Percentiles rank a stretch among this genome's conserved stretches.
phyloP scores from a whole-genome alignment of 2,888 invertebrate species.

The Epinotia brunnichana region DNA sequence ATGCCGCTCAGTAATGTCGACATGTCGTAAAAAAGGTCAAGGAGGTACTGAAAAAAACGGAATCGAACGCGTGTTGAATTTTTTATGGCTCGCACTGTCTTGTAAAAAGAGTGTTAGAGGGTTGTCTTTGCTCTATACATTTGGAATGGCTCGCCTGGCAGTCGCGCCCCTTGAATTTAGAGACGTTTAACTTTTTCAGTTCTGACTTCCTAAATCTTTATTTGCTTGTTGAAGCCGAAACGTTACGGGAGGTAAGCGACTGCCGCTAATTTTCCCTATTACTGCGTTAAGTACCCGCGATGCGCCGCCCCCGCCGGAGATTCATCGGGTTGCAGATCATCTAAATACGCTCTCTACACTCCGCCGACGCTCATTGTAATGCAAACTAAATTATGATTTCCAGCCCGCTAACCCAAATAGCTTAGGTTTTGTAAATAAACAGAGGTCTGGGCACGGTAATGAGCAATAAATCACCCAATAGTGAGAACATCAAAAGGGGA shows the following conservation, averaged over 20 bases:
- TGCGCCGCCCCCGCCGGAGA: constrained; percentile 1
- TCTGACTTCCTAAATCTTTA: constrained; percentile 68
- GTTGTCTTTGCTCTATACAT: constrained; percentile 61
- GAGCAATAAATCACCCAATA: constrained; percentile 63
- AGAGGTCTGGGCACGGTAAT: constrained; percentile 52
- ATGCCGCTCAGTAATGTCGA: constrained; percentile 46
- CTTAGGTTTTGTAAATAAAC: constrained; percentile 55
- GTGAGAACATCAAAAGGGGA: constrained; percentile 63
- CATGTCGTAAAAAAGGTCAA: constrained; percentile 64
- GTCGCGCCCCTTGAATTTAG: constrained; percentile 66
- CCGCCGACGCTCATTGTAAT: constrained; percentile 26
- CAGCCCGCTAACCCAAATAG: constrained; percentile 56
- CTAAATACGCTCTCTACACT: constrained; percentile 34
- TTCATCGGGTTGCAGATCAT: constrained; percentile 29
- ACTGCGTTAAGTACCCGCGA: constrained; percentile 4
- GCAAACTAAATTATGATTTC: constrained; percentile 41
- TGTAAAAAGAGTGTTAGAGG: constrained; percentile 63
- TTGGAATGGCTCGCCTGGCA: constrained; percentile 64
- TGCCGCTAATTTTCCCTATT: constrained; percentile 28
- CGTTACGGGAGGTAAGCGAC: constrained; percentile 19
- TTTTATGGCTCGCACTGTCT: constrained; percentile 69
- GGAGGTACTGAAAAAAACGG: constrained; percentile 63
- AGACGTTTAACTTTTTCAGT: constrained; percentile 67
- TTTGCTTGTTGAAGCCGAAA: constrained; percentile 47
- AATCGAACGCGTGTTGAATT: constrained; percentile 70